phyloP scores from a whole-genome alignment of 2,888 invertebrate genomes.

The Subacronicta megacephala region DNA sequence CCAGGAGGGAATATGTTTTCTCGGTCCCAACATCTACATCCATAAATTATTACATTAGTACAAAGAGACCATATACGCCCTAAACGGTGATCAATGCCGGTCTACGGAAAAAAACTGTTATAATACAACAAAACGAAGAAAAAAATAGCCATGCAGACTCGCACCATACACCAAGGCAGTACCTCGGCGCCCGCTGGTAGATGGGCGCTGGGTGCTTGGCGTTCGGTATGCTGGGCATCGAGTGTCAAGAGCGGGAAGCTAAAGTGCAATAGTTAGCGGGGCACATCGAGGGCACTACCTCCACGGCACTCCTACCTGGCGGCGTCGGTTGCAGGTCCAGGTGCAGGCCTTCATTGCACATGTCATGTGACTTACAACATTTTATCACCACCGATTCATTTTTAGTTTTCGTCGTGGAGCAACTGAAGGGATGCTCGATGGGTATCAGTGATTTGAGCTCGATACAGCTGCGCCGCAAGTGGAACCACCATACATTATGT shows the following conservation, averaged over 20 bases:
- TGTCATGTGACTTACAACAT: slow-evolving; percentile 93
- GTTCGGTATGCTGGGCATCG: slow-evolving; percentile 48
- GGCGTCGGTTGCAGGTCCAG: slow-evolving; percentile 91
- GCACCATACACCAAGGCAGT: slow-evolving; percentile 76
- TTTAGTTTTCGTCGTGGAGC: slow-evolving; percentile 93
- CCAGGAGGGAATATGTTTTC: slow-evolving; percentile 90
- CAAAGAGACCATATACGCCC: slow-evolving; percentile 48
- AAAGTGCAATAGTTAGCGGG: slow-evolving; percentile 71
- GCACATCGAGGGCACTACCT: slow-evolving; percentile 70
- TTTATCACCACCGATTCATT: slow-evolving; percentile 94
- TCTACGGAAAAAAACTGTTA: slow-evolving; percentile 78
- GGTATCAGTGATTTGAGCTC: slow-evolving; percentile 93
- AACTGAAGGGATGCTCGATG: slow-evolving; percentile 94
- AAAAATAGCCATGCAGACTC: slow-evolving; percentile 81
- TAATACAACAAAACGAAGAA: slow-evolving; percentile 73
- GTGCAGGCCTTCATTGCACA: slow-evolving; percentile 93
- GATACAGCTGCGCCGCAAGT: slow-evolving; percentile 93
- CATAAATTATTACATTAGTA: slow-evolving; percentile 77
- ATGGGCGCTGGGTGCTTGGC: slow-evolving; percentile 52
- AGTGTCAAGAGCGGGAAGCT: slow-evolving; percentile 62
- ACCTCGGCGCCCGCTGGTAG: slow-evolving; percentile 46
- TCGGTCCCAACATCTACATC: slow-evolving; percentile 91
- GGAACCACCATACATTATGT: slow-evolving; percentile 88
- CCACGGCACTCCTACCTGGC: slow-evolving; percentile 90
- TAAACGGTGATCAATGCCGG: slow-evolving; percentile 86